A percentile compares a stretch with the other conserved stretches of the same genome.
phyloP scores from a whole-genome alignment of 2,888 invertebrate species.

The Tipula helvola region DNA sequence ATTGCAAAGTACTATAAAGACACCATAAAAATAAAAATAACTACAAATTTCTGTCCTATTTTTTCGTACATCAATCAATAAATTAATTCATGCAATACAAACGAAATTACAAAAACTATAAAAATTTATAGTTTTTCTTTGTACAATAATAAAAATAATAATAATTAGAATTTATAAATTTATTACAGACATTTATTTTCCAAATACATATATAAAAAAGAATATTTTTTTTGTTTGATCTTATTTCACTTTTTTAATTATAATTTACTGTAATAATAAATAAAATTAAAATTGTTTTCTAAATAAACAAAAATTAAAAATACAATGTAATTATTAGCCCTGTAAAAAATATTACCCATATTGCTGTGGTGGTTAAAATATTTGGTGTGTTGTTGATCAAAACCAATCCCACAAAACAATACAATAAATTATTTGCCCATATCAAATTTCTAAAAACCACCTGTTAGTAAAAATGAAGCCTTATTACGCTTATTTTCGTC shows the following conservation, averaged over 20 bases:
- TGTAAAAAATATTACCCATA: neutral
- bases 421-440: neutral
- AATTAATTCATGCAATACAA: neutral
- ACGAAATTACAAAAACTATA: neutral
- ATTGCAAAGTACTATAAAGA: neutral
- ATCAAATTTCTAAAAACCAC: neutral
- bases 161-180: neutral
- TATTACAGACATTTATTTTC: neutral
- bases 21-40: neutral
- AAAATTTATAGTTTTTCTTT: neutral
- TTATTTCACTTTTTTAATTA: neutral
- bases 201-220: neutral
- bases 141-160: neutral
- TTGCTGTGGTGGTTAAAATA: neutral
- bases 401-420: neutral
- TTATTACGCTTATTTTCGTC: neutral
- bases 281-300: neutral
- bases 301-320: neutral
- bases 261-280: neutral
- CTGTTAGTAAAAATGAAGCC: neutral
- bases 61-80: neutral
- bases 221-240: neutral
- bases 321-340: neutral
- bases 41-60: neutral
- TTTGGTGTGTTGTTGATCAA: neutral